Percentiles rank a stretch among this genome's conserved stretches.
These are phyloP conservation scores for Eilema sororculum DNA, from an alignment of 2,888 invertebrate genomes.

Conservation along the genomic window DNA sequence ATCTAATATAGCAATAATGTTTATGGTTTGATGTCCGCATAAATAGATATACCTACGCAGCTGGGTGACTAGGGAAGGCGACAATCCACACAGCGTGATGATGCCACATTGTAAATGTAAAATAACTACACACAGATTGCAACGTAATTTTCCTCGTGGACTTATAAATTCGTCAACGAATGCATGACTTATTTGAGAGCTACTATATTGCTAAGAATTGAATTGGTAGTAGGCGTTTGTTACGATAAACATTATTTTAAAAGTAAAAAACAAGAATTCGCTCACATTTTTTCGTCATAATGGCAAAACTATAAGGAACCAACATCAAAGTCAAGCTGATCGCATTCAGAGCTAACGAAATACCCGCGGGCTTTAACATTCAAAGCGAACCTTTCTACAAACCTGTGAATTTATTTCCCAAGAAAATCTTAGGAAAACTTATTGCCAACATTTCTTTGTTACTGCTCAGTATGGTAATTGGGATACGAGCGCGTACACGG, in stretches of 20 bases:
- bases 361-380: constrained; percentile 14
- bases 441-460: constrained; percentile 22
- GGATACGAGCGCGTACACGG: constrained; percentile 19
- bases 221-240: background rate
- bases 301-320: constrained; percentile 27
- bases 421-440: constrained; percentile 5
- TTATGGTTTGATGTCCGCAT: background rate
- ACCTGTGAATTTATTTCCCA: constrained; percentile 14
- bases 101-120: background rate
- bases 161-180: no score
- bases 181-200: no score
- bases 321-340: constrained; percentile 31
- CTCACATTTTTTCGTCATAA: constrained; percentile 21
- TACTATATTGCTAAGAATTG: background rate
- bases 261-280: constrained; percentile 1
- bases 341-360: constrained; percentile 29
- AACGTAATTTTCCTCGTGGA: background rate
- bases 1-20: background rate
- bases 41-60: background rate
- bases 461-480: constrained; percentile 27
- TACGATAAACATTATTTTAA: background rate
- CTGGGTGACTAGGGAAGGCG: background rate
- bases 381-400: constrained; percentile 20
- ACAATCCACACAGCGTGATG: background rate
- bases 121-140: background rate